Percentiles rank a stretch among this genome's conserved stretches.
phyloP scores from a whole-genome alignment of 2,113 vertebrate species.

The Podarcis raffonei region DNA sequence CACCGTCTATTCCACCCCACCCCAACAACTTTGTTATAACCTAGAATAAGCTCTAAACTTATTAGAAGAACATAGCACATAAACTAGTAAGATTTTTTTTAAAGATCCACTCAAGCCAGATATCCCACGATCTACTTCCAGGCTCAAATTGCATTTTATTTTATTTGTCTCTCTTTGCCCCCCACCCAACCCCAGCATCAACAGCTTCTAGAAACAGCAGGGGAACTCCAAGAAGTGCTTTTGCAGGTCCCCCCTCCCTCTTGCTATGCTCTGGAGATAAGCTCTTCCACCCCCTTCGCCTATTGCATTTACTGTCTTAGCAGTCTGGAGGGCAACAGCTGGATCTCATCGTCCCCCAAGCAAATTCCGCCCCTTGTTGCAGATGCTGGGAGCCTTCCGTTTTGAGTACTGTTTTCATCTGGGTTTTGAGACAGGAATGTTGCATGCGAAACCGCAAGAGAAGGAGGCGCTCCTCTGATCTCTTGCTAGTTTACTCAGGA shows the following conservation, averaged over 20 bases:
- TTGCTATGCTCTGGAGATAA: not conserved
- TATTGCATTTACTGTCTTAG: not conserved
- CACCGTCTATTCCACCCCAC: constrained; percentile 12
- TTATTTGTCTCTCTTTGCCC: not conserved
- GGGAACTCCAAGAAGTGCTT: not conserved
- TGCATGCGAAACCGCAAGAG: constrained; percentile 17
- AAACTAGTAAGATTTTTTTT: too few species aligned
- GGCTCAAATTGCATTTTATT: not conserved
- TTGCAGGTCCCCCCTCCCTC: not conserved
- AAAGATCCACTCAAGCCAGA: not conserved
- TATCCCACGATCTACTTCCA: not conserved
- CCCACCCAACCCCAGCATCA: not conserved
- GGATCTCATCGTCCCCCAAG: not conserved
- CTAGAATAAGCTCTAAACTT: not conserved
- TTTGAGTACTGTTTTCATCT: constrained; percentile 34
- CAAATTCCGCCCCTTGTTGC: not conserved
- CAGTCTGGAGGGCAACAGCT: constrained; percentile 51
- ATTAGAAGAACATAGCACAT: not conserved
- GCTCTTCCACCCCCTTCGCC: not conserved
- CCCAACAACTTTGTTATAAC: not conserved
- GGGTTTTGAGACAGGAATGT: constrained; percentile 31
- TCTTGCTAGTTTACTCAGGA: constrained; percentile 43
- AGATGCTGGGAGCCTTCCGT: not conserved
- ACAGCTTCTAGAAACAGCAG: not conserved
- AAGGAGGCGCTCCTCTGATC: not conserved